Conservation (phyloP, 2,113 vertebrate species). For the Chlorocebus sabaeus region DNA sequence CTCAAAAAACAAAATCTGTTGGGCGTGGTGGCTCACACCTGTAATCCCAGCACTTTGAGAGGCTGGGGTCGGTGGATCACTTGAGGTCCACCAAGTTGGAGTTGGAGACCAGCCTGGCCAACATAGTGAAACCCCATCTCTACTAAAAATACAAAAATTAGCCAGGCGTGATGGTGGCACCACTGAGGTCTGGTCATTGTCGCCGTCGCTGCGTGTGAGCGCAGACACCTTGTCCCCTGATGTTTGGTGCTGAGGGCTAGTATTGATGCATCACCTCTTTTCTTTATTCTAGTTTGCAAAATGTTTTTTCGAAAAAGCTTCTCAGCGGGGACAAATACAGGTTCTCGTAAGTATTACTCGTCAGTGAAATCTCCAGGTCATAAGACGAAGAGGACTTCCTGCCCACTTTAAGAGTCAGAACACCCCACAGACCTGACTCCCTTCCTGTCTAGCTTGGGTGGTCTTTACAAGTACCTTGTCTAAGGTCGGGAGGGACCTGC, state of each 20-base stretch:
- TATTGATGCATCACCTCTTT: neutral
- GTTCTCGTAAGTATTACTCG: slow-evolving; percentile 90
- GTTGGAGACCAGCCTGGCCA: no score
- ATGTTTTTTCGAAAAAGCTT: slow-evolving; percentile 97
- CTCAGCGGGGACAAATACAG: slow-evolving; percentile 97
- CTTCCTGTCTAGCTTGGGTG: accelerated
- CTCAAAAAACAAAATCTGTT: no score
- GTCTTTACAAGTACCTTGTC: neutral
- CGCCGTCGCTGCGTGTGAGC: accelerated
- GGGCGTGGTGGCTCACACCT: no score
- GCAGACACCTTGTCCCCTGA: accelerated
- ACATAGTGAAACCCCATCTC: no score
- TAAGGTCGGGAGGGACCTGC: neutral
- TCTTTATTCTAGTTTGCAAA: slow-evolving; percentile 90
- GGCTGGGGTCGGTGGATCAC: no score
- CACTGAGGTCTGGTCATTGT: accelerated
- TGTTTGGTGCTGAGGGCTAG: accelerated
- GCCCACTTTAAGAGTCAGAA: neutral
- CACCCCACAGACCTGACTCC: neutral
- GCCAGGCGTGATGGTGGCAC: no score
- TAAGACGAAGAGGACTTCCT: neutral
- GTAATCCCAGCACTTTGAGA: no score
- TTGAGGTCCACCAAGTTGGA: no score
- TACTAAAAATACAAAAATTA: no score
- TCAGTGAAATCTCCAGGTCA: neutral